Base-by-base conservation (phyloP, 2,797 vertebrate species). In the Melanotaenia pygmaea region DNA sequence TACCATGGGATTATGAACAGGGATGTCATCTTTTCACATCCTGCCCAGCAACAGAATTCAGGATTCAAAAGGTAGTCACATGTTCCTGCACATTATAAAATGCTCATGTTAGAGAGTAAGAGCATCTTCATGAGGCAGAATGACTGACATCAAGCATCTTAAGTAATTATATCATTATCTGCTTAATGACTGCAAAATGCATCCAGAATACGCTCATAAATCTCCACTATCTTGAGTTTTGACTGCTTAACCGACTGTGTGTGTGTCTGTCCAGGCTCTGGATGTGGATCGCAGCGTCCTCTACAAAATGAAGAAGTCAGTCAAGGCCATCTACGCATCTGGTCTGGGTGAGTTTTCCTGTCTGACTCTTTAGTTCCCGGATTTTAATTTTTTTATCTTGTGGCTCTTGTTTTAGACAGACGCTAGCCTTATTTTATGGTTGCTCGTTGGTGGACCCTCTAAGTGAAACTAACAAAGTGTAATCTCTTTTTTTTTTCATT, bases 231-330 rank as follows among this genome's bases (percentile, higher is more conserved):
- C 32, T 37, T 64, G 30, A 54, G 12, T 6, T 0, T 26, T 22
- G 32, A 68, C 24, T 20, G 58, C 63, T 77, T 9, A 62, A 8
- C n/a, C 78, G 65, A 85, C 90, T 67, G 43, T 70, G 12, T 78
- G 40, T 79, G 13, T 81, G 7, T 84, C 24, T 74, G 4, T 69
- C 37, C 76, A 99, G 98, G 97, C 97, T 78, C 92, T 99, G 87
- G 98, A 99, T 73, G 97, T 99, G 86, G 98, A 99, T 88, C 95
- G 98, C 83, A 98, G 96, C 67, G 97, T 99, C 80, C 95, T 99
- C 72, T 97, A 99, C 92, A 99, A 99, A 92, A 99, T 99, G 98
- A 99, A 99, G 94, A 99, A 99, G 88, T 99, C 98, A 0, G 98
- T 99, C 76, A 99, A 99, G 94, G 95, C 98, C 75, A 99, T 99